phyloP scores from a whole-genome alignment of 2,888 invertebrate species.

The Apantesis nais region DNA sequence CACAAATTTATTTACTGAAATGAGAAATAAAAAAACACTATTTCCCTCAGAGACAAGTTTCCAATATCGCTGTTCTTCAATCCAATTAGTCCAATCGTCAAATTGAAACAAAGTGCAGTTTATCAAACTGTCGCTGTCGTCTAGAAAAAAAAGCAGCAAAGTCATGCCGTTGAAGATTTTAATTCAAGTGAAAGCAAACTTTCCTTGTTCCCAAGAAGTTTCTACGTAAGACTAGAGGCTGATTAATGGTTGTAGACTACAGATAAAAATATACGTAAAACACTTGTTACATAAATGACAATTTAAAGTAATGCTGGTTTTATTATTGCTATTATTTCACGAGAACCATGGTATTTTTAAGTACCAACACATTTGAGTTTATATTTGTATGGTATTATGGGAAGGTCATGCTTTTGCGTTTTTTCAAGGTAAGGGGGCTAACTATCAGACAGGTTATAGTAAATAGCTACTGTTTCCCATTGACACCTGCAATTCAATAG shows the following conservation, averaged over 20 bases:
- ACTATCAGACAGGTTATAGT: too few species aligned
- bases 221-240: slow-evolving; percentile 50
- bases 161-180: slow-evolving; percentile 65
- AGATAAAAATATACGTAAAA: slow-evolving; percentile 49
- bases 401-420: neutral
- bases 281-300: slow-evolving; percentile 41
- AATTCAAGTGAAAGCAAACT: slow-evolving; percentile 73
- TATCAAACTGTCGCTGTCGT: slow-evolving; percentile 56
- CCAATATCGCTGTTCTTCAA: slow-evolving; percentile 17
- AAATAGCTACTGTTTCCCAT: too few species aligned
- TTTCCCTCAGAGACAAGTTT: slow-evolving; percentile 2
- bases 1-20: neutral
- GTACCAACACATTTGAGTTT: neutral
- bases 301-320: slow-evolving; percentile 27
- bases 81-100: slow-evolving; percentile 51
- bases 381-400: neutral
- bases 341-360: neutral
- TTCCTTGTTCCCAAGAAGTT: slow-evolving; percentile 68
- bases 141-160: slow-evolving; percentile 49
- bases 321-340: neutral
- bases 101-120: slow-evolving; percentile 57
- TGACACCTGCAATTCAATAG: too few species aligned
- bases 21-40: neutral
- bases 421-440: neutral
- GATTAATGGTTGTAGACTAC: slow-evolving; percentile 60